Conservation (phyloP, 2,888 invertebrate genomes). For the Drosophila austrosaltans region DNA sequence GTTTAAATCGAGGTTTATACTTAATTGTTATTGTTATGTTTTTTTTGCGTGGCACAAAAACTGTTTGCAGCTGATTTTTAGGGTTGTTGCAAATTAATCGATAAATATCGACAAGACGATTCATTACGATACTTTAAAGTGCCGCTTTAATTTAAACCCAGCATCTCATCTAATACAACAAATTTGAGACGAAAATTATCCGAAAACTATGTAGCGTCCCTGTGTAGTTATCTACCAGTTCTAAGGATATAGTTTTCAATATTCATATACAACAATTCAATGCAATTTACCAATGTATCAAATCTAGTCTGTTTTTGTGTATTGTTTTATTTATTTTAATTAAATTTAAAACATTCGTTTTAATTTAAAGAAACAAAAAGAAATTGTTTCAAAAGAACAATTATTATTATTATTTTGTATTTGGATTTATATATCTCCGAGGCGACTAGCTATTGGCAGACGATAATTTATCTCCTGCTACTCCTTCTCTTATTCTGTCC, state of each 20-base stretch:
- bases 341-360: conserved; percentile 14
- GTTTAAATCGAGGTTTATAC: conserved; percentile 22
- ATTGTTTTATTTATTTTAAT: conserved; percentile 12
- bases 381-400: conserved; percentile 11
- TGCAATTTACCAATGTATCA: background rate
- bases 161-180: background rate
- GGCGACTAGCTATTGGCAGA: conserved; percentile 13
- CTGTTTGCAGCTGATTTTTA: conserved; percentile 68
- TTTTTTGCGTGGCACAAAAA: conserved; percentile 77
- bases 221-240: too few species aligned
- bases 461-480: background rate
- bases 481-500: background rate
- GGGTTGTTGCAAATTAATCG: conserved; percentile 58
- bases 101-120: conserved; percentile 24
- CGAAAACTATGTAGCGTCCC: too few species aligned
- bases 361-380: conserved; percentile 39
- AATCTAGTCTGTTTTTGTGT: background rate
- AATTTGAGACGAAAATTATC: too few species aligned
- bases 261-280: background rate
- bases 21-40: conserved; percentile 46
- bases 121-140: background rate
- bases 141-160: background rate
- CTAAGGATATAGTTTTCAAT: background rate
- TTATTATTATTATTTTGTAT: background rate
- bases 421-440: conserved; percentile 5